Evolutionary conservation across 1,140 invertebrate species (phyloP).

Genomic region (Bombyx mori): DNA sequence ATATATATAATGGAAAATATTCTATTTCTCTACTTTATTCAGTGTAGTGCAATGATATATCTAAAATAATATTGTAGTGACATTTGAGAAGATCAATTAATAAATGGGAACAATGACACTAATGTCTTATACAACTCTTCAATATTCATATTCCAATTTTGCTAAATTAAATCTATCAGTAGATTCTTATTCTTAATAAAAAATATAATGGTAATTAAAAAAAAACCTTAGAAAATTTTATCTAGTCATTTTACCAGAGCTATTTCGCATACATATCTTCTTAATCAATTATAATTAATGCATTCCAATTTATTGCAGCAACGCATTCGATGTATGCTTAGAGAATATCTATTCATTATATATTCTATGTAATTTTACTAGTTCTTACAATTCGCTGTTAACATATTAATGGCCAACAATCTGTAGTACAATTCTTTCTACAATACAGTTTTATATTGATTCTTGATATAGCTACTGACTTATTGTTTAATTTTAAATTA

Average conservation of each 20-base stretch:
- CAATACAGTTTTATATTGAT: too few relatives aligned
- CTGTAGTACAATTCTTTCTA: too few relatives aligned
- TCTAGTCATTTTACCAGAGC: conserved; percentile 13
- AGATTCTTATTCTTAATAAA: not conserved
- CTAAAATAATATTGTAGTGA: too few relatives aligned
- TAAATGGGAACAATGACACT: conserved; percentile 37
- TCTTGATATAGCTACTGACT: too few relatives aligned
- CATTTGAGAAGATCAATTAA: conserved; percentile 21
- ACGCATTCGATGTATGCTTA: conserved; percentile 1
- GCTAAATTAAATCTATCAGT: not conserved
- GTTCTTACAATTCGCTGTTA: too few relatives aligned
- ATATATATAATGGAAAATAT: not conserved
- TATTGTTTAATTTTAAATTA: too few relatives aligned
- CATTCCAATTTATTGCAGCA: conserved; percentile 47
- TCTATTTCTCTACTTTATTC: too few relatives aligned
- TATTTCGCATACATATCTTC: conserved; percentile 47
- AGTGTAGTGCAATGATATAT: too few relatives aligned
- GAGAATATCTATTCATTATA: too few relatives aligned
- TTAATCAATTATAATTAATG: conserved; percentile 40
- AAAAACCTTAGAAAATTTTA: too few relatives aligned
- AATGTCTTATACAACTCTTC: conserved; percentile 2
- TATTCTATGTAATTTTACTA: too few relatives aligned
- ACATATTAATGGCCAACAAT: too few relatives aligned
- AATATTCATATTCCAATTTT: not conserved
- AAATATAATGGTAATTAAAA: not conserved